Conservation (phyloP, 2,888 invertebrate genomes). For the Drosophila glabriapex region DNA sequence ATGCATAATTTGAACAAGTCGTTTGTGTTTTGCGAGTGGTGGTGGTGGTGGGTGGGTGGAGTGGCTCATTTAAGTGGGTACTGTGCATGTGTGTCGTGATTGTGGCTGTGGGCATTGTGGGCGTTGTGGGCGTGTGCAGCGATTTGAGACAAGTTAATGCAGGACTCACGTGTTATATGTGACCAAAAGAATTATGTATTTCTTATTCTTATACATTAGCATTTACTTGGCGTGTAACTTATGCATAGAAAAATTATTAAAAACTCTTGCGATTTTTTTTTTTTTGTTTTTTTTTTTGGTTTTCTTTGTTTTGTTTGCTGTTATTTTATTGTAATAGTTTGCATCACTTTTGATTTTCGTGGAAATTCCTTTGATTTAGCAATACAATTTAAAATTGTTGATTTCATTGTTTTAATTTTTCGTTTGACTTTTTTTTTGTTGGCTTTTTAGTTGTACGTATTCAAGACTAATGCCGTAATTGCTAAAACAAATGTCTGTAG, state of each 20-base stretch:
- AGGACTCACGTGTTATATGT: slow-evolving; percentile 76
- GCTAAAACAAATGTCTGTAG: slow-evolving; percentile 84
- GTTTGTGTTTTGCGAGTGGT: slow-evolving; percentile 18
- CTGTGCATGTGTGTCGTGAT: slow-evolving; percentile 75
- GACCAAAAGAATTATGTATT: slow-evolving; percentile 69
- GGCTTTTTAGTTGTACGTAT: slow-evolving; percentile 70
- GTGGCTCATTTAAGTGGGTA: slow-evolving; percentile 19
- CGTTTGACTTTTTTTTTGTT: slow-evolving; percentile 5
- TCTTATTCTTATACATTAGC: slow-evolving; percentile 48
- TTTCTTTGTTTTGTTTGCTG: slow-evolving; percentile 24
- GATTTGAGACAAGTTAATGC: slow-evolving; percentile 77
- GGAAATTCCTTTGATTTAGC: slow-evolving; percentile 68
- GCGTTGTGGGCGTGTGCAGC: slow-evolving; percentile 63
- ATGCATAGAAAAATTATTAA: slow-evolving; percentile 63
- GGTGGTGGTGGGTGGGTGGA: slow-evolving; percentile 22
- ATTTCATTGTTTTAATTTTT: slow-evolving; percentile 29
- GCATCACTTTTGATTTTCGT: slow-evolving; percentile 69
- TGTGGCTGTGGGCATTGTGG: slow-evolving; percentile 47
- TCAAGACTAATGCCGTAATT: slow-evolving; percentile 80
- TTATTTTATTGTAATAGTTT: slow-evolving; percentile 51
- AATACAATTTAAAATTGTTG: slow-evolving; percentile 58
- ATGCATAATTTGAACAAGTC: slow-evolving; percentile 37
- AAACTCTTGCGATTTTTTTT: slow-evolving; percentile 51
- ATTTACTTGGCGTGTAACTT: slow-evolving; percentile 58
- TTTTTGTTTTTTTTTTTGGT: slow-evolving; percentile 17